Evolutionary conservation across 2,113 vertebrate species (phyloP).

Genomic region (Brachypodius melanocephalos): DNA sequence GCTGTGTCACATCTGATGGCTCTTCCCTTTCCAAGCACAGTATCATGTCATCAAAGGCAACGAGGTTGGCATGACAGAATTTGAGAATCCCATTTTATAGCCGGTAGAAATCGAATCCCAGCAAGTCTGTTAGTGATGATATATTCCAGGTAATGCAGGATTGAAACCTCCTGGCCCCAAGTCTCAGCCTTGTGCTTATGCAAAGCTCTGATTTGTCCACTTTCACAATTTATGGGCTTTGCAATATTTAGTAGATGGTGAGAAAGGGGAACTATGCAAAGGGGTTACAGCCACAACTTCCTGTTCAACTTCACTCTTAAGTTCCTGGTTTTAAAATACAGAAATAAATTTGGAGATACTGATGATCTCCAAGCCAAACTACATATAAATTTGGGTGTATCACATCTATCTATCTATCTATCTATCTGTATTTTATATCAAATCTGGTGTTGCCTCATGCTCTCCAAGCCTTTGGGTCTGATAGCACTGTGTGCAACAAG

Average conservation of each 20-base stretch:
- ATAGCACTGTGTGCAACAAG: not conserved
- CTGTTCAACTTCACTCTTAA: not conserved
- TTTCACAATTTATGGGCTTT: slow-evolving; percentile 14
- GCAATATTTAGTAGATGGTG: not conserved
- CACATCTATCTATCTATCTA: not conserved
- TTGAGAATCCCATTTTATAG: slow-evolving; percentile 35
- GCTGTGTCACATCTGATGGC: slow-evolving; percentile 8
- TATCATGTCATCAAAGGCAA: slow-evolving; percentile 37
- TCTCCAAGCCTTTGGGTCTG: not conserved
- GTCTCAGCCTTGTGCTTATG: not conserved
- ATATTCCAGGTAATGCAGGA: not conserved
- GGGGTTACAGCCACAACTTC: not conserved
- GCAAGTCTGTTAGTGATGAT: not conserved
- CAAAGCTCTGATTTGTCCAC: slow-evolving; percentile 17
- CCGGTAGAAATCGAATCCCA: slow-evolving; percentile 11
- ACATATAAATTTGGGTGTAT: not conserved
- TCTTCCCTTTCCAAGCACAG: slow-evolving; percentile 10
- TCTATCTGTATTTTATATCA: not conserved
- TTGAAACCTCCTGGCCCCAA: not conserved
- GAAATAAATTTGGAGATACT: not conserved
- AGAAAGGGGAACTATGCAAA: not conserved
- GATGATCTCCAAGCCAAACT: not conserved
- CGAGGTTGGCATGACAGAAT: not conserved
- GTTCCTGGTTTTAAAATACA: not conserved
- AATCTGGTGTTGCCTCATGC: not conserved